Evolutionary conservation across 2,888 invertebrate genomes (phyloP).

Genomic region (Phyto melanocephala): DNA sequence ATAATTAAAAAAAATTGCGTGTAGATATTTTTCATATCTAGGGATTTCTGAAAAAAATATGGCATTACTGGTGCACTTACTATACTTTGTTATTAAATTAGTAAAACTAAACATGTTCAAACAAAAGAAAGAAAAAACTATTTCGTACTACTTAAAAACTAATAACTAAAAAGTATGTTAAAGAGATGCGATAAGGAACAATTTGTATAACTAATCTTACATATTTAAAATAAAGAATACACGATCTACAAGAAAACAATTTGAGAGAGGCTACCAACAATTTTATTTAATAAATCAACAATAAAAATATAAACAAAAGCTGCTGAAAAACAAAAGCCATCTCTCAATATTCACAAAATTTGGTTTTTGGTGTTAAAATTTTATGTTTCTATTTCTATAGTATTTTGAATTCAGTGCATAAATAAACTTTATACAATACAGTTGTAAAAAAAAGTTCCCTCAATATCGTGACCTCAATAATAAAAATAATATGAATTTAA

Average conservation of each 20-base stretch:
- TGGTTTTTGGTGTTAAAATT: no score
- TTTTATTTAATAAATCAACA: constrained; percentile 24
- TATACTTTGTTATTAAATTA: no score
- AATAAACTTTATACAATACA: constrained; percentile 13
- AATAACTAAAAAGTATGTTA: not conserved
- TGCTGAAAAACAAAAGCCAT: no score
- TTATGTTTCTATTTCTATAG: not conserved
- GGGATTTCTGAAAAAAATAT: no score
- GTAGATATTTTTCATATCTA: no score
- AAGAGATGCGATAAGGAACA: constrained; percentile 1
- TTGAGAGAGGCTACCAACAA: not conserved
- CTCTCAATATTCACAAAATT: no score
- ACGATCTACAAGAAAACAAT: not conserved
- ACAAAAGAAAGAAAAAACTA: no score
- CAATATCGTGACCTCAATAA: not conserved
- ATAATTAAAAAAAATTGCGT: no score
- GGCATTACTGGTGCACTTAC: no score
- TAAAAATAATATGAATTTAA: constrained; percentile 44
- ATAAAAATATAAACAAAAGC: constrained; percentile 46
- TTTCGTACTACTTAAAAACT: no score
- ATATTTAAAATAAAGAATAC: not conserved
- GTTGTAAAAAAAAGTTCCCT: not conserved
- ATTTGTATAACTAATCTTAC: not conserved
- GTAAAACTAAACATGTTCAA: no score
- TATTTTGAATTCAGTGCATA: not conserved